These are phyloP conservation scores for Barnardius zonarius DNA, from an alignment of 2,113 vertebrate species.

Conservation along the genomic window DNA sequence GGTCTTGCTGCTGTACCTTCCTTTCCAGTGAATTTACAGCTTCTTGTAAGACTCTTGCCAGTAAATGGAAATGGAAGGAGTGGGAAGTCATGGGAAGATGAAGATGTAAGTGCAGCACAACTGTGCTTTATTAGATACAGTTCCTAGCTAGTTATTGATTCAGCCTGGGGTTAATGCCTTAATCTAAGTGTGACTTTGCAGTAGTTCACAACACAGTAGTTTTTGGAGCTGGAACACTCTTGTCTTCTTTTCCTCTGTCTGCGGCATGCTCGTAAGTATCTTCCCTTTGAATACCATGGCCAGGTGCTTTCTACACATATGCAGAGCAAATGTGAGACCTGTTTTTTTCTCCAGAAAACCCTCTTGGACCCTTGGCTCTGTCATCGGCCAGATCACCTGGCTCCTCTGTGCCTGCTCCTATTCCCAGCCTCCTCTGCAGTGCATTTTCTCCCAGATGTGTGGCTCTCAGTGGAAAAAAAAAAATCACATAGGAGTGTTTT, in stretches of 20 bases:
- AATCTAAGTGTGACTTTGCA: background rate
- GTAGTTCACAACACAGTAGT: background rate
- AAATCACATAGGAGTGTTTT: background rate
- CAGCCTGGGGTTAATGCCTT: background rate
- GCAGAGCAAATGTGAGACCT: background rate
- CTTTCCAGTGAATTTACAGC: background rate
- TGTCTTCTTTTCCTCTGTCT: background rate
- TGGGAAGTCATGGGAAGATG: background rate
- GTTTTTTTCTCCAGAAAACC: background rate
- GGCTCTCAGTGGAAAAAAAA: background rate
- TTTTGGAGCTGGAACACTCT: background rate
- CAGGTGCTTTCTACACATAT: slow-evolving; percentile 19
- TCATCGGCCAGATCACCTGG: background rate
- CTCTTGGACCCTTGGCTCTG: background rate
- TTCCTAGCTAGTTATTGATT: background rate
- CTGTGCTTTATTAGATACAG: background rate
- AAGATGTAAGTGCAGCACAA: background rate
- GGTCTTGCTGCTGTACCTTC: background rate
- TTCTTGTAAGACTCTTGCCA: background rate
- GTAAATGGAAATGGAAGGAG: background rate
- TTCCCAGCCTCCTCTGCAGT: background rate
- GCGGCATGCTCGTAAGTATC: background rate
- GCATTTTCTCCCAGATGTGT: background rate
- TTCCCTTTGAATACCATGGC: background rate
- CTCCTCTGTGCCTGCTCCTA: background rate